Conservation (phyloP, 2,888 invertebrate genomes). For the Invenusta paracnida region DNA sequence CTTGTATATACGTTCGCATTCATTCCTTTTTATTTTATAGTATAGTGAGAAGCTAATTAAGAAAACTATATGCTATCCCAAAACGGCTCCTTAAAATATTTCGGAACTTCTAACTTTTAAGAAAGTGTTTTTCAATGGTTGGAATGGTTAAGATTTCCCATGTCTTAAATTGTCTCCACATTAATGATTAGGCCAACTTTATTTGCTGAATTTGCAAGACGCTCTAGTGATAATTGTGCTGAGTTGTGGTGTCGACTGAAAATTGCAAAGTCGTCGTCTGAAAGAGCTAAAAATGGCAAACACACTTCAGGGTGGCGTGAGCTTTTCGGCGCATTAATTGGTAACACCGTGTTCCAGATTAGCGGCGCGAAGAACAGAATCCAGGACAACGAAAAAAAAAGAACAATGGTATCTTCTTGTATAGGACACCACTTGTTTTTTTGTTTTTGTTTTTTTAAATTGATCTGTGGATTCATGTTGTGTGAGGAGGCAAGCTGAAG, state of each 20-base stretch:
- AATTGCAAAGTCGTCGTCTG: neutral
- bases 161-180: no score
- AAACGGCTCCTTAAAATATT: no score
- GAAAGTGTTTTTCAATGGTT: no score
- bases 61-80: no score
- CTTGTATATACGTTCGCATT: no score
- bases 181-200: no score
- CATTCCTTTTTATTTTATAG: no score
- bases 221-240: neutral
- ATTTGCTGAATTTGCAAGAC: neutral
- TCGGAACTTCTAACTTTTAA: no score
- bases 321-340: slow-evolving; percentile 5
- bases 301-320: slow-evolving; percentile 6
- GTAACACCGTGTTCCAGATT: neutral
- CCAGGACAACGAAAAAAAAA: slow-evolving; percentile 10
- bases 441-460: neutral
- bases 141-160: no score
- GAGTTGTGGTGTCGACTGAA: neutral
- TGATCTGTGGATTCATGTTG: neutral
- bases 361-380: neutral
- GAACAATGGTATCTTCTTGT: neutral
- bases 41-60: no score
- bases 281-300: neutral
- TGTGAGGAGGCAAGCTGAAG: neutral
- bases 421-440: no score